phyloP scores from a whole-genome alignment of 92 coral and sea anemone species.

The Isaurus tuberculatus region DNA sequence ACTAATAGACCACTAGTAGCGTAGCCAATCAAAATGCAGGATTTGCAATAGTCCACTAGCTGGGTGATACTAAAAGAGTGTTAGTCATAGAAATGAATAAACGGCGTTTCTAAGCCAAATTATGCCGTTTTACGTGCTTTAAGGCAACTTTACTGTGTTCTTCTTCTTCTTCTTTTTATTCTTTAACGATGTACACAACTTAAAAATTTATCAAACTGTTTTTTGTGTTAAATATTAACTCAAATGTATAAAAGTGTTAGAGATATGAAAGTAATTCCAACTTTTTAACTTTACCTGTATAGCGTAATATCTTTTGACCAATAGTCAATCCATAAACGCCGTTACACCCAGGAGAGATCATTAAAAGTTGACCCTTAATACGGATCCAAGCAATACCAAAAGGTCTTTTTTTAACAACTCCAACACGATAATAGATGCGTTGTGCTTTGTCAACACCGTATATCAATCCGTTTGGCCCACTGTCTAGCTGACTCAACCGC shows the following conservation, averaged over 20 bases:
- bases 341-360: constrained; percentile 48
- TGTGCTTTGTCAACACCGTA: constrained; percentile 34
- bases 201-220: background rate
- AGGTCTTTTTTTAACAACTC: constrained; percentile 17
- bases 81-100: too few relatives aligned
- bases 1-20: too few relatives aligned
- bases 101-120: too few relatives aligned
- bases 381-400: constrained; percentile 37
- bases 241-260: too few relatives aligned
- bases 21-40: too few relatives aligned
- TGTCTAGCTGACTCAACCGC: constrained; percentile 42
- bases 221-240: background rate
- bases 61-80: too few relatives aligned
- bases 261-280: too few relatives aligned
- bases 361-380: constrained; percentile 13
- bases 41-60: too few relatives aligned
- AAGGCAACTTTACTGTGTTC: too few relatives aligned
- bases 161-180: too few relatives aligned
- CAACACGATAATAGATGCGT: constrained; percentile 43
- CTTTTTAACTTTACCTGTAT: constrained; percentile 2
- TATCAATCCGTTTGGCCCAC: constrained; percentile 51
- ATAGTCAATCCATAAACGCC: constrained; percentile 42
- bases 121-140: too few relatives aligned
- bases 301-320: constrained; percentile 15
- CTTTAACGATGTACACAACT: too few relatives aligned